Percentiles rank a stretch among this genome's conserved stretches.
phyloP scores from a whole-genome alignment of 2,797 vertebrate genomes.

The Sebastes hopkinsi region DNA sequence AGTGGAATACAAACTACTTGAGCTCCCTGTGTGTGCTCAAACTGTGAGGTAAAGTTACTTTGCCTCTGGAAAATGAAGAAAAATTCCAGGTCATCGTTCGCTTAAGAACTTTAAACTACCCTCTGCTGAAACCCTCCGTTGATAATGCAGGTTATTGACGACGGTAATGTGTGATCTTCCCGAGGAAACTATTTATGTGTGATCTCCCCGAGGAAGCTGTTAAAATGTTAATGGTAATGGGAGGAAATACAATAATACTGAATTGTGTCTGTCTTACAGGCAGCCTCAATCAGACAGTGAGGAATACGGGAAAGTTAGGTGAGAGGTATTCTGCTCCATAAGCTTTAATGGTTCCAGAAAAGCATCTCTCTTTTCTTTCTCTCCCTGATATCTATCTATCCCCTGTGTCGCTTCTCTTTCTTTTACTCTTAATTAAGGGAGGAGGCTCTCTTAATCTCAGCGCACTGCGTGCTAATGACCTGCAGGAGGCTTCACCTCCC shows the following conservation, averaged over 20 bases:
- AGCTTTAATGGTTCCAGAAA: constrained; percentile 1
- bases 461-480: constrained; percentile 53
- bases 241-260: constrained; percentile 1
- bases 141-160: constrained; percentile 12
- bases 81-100: not conserved
- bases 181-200: not conserved
- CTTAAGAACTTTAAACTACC: constrained; percentile 18
- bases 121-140: not conserved
- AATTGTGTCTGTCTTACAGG: constrained; percentile 11
- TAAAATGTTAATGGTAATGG: constrained; percentile 36
- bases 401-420: constrained; percentile 9
- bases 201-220: constrained; percentile 19
- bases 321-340: not conserved
- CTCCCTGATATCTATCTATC: constrained; percentile 14
- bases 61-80: not conserved
- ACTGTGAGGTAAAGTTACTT: constrained; percentile 32
- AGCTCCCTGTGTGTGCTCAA: constrained; percentile 17
- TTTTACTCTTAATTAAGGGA: constrained; percentile 58
- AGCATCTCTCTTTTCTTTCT: not conserved
- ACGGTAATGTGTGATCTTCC: not conserved
- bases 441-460: constrained; percentile 47
- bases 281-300: constrained; percentile 12
- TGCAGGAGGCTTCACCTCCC: constrained; percentile 53
- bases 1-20: constrained; percentile 44
- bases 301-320: constrained; percentile 4